Base-by-base conservation (phyloP, 2,888 invertebrate genomes). In the Brenthis ino region DNA sequence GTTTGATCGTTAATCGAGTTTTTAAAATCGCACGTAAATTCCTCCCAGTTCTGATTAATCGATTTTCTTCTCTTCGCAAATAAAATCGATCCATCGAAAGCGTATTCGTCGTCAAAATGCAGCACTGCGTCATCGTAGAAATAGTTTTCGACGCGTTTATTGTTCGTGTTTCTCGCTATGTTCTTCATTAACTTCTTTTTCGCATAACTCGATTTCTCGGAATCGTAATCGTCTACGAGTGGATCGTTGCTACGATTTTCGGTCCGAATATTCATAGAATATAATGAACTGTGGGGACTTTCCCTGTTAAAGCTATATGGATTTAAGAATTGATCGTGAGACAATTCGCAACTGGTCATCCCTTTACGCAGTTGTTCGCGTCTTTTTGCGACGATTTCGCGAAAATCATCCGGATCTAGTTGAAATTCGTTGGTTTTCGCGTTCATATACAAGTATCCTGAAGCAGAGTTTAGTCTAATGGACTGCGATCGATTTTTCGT, bases 51-150 rank as follows among this genome's bases (percentile, higher is more conserved):
- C 11, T 77, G 80, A 20, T 89, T 88, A 2, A 87, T 74, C 68
- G 89, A 91, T 93, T 93, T 93, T 92, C 93, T 91, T 33, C 93
- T 68, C 67, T 93, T 93, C 5, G 93, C 91, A 70, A 91, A 93
- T 24, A 93, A 71, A 70, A 91, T 91, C 1, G 93, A 92, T 0
- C 93, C 93, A 65, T 93, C 93, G 74, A 93, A 91, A 0, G 91
- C 88, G 76, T 92, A 92, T 66, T 93, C 93, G 58, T 93, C 93
- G 48, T 93, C 93, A 72, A 93, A 91, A 66, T 89, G 89, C 54
- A 93, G 68, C 0, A 93, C 91, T 0, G 93, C 90, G 61, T 93
- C 93, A 64, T 93, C 93, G 66, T 93, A 93, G 77, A 93, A 93
- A 61, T 93, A 93, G 61, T 93, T 93, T 51, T 91, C 88, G 0